These are phyloP conservation scores for Rotaria magnacalcarata DNA, from an alignment of 2,888 invertebrate species.

Conservation along the genomic window DNA sequence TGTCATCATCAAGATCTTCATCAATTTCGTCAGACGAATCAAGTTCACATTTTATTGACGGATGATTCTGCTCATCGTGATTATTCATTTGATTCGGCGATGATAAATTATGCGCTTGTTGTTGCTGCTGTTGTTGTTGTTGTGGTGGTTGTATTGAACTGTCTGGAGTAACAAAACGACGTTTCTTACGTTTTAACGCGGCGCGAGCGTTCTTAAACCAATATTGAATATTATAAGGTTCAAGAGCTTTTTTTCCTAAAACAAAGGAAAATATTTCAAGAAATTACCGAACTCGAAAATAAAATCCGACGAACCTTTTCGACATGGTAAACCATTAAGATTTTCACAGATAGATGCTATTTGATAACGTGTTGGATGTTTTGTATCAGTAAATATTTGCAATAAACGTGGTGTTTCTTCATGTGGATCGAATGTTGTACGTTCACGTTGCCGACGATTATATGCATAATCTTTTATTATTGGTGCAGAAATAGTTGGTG, in stretches of 20 bases:
- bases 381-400: slow-evolving; percentile 92
- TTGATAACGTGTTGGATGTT: slow-evolving; percentile 91
- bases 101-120: not conserved
- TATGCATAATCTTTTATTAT: slow-evolving; percentile 37
- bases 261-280: not conserved
- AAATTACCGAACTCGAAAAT: not conserved
- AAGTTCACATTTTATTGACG: not conserved
- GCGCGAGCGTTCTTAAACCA: slow-evolving; percentile 91
- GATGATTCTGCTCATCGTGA: not conserved
- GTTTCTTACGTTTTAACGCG: slow-evolving; percentile 76
- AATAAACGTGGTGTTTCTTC: slow-evolving; percentile 89
- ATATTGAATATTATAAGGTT: slow-evolving; percentile 84
- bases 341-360: slow-evolving; percentile 91
- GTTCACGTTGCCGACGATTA: slow-evolving; percentile 66
- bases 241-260: slow-evolving; percentile 73
- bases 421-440: slow-evolving; percentile 93
- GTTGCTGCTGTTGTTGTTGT: no score
- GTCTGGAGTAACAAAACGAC: slow-evolving; percentile 39
- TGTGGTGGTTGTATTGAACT: not conserved
- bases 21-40: slow-evolving; percentile 3
- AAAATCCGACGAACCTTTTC: slow-evolving; percentile 62
- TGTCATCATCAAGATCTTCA: not conserved
- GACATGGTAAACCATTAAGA: slow-evolving; percentile 82
- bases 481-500: slow-evolving; percentile 16
- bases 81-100: not conserved